Evolutionary conservation across 2,113 vertebrate genomes (phyloP), one percentile per base, ranked within the genome.

Genomic region (Mormyrus lacerda): DNA sequence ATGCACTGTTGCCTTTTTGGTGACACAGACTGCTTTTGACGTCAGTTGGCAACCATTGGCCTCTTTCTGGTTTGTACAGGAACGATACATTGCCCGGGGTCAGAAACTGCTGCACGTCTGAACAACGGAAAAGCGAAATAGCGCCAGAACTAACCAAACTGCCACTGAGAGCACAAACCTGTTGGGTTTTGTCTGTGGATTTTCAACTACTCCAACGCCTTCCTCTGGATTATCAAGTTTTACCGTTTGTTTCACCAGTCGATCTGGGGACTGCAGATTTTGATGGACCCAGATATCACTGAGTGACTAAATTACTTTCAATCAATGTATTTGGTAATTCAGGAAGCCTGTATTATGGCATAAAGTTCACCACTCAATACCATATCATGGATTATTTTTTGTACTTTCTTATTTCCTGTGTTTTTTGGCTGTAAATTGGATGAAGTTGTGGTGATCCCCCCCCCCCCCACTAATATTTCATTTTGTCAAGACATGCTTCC

Each of bases 21-120:
- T 53, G 48, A 19, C 27, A 31, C 9, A 24, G 35, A 53, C n/a
- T 87, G 47, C 85, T 55, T 47, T 55, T 35, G 85, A 87, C 50
- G n/a, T 53, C 11, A 53, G 27, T 87, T 87, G 50, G 85, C 48
- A 87, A 87, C 47, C n/a, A 47, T 87, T 27, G 48, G 50, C 31
- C 50, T 87, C n/a, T 35, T 87, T 87, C 85, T 53, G 48, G 85
- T 87, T 53, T 87, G 85, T 87, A 35, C 85, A 87, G 85, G 85
- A 87, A 35, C 8, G 50, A 53, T 53, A 87, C 85, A 1, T 87
- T 87, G 50, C 85, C 85, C 13, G 85, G 85, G 50, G 85, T 87
- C 48, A 48, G 47, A 87, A 87, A 87, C 85, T 53, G 47, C 27
- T 35, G 50, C 85, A 53, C 47, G 85, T 53, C 85, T 87, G 85